A percentile compares a stretch with the other conserved stretches of the same genome.
Evolutionary conservation across 2,888 invertebrate species (phyloP).

Genomic region (Hirtodrosophila cameraria): DNA sequence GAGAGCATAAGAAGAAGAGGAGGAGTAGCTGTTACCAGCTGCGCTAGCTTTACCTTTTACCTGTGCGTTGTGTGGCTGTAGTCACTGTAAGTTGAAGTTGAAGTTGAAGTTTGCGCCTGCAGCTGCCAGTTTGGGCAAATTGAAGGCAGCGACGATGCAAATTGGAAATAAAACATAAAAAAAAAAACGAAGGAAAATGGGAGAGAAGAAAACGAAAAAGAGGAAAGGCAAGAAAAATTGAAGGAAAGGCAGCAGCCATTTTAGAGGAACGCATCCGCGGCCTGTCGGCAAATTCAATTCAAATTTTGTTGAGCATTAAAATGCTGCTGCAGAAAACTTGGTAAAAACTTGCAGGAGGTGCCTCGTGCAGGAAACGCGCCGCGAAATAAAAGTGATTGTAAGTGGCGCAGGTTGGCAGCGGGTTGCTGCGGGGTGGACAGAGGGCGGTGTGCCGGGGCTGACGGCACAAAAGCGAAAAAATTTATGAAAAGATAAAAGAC

Average conservation of each 20-base stretch:
- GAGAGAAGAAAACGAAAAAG: not conserved
- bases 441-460: not conserved
- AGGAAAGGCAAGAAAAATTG: not conserved
- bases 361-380: slow-evolving; percentile 44
- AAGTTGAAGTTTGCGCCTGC: slow-evolving; percentile 57
- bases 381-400: slow-evolving; percentile 77
- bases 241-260: slow-evolving; percentile 26
- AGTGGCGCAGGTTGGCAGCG: slow-evolving; percentile 54
- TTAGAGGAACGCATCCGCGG: slow-evolving; percentile 49
- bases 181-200: not conserved
- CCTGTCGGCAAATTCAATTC: slow-evolving; percentile 77
- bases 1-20: slow-evolving; percentile 9
- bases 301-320: slow-evolving; percentile 78
- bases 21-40: slow-evolving; percentile 26
- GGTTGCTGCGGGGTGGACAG: not conserved
- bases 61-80: slow-evolving; percentile 16
- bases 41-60: slow-evolving; percentile 31
- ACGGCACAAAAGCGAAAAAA: slow-evolving; percentile 53
- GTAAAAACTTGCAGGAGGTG: slow-evolving; percentile 35
- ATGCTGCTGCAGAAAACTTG: slow-evolving; percentile 56
- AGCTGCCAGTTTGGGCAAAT: slow-evolving; percentile 60
- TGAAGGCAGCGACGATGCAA: slow-evolving; percentile 71
- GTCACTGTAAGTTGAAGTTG: slow-evolving; percentile 30
- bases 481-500: slow-evolving; percentile 79
- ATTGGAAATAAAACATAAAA: slow-evolving; percentile 56